Evolutionary conservation across 2,888 invertebrate genomes (phyloP).

Genomic region (Tenthredo notha): DNA sequence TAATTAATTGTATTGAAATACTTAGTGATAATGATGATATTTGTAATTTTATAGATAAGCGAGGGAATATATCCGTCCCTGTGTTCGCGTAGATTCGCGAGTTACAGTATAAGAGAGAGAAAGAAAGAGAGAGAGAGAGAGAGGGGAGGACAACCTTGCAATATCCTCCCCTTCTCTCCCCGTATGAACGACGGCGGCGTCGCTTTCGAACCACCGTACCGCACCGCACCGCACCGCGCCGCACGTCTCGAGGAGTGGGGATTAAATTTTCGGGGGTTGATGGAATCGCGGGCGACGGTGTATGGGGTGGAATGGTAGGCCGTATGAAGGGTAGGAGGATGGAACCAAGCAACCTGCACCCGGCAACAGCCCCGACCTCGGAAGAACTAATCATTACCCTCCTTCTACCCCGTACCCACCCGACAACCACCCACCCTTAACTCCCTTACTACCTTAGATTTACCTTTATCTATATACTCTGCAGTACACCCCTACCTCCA

Average conservation of each 20-base stretch:
- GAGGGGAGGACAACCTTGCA: constrained; percentile 74
- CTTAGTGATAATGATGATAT: too few species aligned
- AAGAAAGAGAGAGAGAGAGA: constrained; percentile 59
- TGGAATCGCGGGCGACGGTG: constrained; percentile 53
- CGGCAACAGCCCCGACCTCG: constrained; percentile 76
- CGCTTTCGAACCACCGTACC: constrained; percentile 38
- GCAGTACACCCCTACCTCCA: neutral
- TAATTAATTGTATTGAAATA: too few species aligned
- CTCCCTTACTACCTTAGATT: constrained; percentile 66
- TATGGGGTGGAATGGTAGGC: constrained; percentile 22
- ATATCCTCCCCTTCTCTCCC: constrained; percentile 62
- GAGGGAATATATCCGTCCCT: neutral
- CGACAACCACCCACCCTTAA: constrained; percentile 49
- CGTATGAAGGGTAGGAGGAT: constrained; percentile 57
- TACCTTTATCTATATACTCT: constrained; percentile 69
- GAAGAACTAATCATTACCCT: constrained; percentile 76
- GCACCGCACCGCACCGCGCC: constrained; percentile 42
- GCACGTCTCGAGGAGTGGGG: constrained; percentile 56
- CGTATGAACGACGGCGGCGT: constrained; percentile 26
- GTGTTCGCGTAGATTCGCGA: constrained; percentile 58
- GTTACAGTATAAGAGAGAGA: constrained; percentile 54
- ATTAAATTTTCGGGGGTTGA: constrained; percentile 55
- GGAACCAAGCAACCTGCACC: constrained; percentile 73
- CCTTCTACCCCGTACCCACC: constrained; percentile 66
- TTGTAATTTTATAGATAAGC: neutral